phyloP scores from a whole-genome alignment of 1,140 invertebrate species.

The Drosophila navojoa region DNA sequence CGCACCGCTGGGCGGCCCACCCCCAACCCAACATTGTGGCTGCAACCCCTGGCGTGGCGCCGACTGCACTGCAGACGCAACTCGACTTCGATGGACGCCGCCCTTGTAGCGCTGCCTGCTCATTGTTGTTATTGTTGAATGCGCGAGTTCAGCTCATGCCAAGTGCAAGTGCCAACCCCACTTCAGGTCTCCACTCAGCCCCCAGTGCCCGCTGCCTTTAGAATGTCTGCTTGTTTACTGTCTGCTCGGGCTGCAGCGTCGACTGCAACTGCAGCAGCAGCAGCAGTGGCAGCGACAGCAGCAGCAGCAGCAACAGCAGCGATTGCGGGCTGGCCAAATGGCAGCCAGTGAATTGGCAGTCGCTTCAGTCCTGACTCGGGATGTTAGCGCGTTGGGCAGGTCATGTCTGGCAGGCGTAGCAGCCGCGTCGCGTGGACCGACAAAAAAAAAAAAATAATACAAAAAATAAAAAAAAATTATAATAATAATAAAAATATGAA shows the following conservation, averaged over 20 bases:
- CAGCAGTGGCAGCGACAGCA: constrained; percentile 10
- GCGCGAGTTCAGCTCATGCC: constrained; percentile 71
- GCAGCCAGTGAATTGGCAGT: constrained; percentile 56
- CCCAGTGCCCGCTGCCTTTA: neutral
- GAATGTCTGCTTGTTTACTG: constrained; percentile 61
- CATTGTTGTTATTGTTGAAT: constrained; percentile 50
- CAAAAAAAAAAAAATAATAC: constrained; percentile 38
- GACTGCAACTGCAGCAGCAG: constrained; percentile 17
- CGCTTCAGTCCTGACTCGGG: constrained; percentile 84
- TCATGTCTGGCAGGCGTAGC: constrained; percentile 78
- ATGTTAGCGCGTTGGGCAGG: constrained; percentile 84
- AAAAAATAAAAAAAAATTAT: constrained; percentile 33
- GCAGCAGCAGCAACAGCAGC: constrained; percentile 6
- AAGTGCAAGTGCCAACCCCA: constrained; percentile 74
- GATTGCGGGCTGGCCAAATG: constrained; percentile 23
- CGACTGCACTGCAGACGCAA: constrained; percentile 10
- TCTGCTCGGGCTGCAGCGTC: constrained; percentile 48
- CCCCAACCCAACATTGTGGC: neutral
- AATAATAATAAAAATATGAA: constrained; percentile 21
- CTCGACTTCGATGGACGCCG: constrained; percentile 46
- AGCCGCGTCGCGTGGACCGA: constrained; percentile 71
- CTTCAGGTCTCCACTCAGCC: constrained; percentile 12
- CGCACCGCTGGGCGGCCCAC: no score
- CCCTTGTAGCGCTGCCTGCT: constrained; percentile 62
- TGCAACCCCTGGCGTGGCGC: constrained; percentile 8